Evolutionary conservation across 2,888 invertebrate genomes (phyloP).

Genomic region (Choristoneura rosaceana): DNA sequence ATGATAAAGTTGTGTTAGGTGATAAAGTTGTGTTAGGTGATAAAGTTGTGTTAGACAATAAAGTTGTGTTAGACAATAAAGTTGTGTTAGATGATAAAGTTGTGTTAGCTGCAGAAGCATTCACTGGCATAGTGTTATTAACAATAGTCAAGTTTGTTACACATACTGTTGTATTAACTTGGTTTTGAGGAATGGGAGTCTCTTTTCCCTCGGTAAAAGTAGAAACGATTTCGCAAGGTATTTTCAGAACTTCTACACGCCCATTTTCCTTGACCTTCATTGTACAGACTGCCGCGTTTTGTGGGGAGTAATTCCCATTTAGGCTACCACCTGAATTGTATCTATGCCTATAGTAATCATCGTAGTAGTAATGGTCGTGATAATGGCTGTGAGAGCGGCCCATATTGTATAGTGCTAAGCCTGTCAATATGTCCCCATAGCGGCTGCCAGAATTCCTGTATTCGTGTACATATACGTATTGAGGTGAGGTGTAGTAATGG

Average conservation of each 20-base stretch:
- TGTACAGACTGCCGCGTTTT: slow-evolving; percentile 64
- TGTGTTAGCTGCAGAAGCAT: slow-evolving; percentile 42
- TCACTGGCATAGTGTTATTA: slow-evolving; percentile 48
- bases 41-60: slow-evolving; percentile 48
- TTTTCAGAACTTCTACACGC: slow-evolving; percentile 61
- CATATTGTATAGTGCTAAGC: slow-evolving; percentile 74
- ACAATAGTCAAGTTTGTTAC: slow-evolving; percentile 59
- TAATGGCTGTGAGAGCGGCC: slow-evolving; percentile 71
- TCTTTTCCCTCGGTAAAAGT: slow-evolving; percentile 68
- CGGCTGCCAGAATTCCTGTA: slow-evolving; percentile 74
- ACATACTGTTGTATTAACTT: slow-evolving; percentile 62
- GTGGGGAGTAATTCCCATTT: slow-evolving; percentile 49
- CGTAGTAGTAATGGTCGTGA: slow-evolving; percentile 71
- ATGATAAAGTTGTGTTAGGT: slow-evolving; percentile 46
- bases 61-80: slow-evolving; percentile 46
- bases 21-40: slow-evolving; percentile 45
- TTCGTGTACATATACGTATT: slow-evolving; percentile 70
- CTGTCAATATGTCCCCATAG: slow-evolving; percentile 72
- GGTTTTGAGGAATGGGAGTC: slow-evolving; percentile 47
- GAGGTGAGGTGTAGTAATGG: slow-evolving; percentile 66
- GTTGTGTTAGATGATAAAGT: slow-evolving; percentile 46
- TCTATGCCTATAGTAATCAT: slow-evolving; percentile 71
- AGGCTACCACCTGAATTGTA: slow-evolving; percentile 52
- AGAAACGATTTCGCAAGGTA: slow-evolving; percentile 80
- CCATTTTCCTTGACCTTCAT: slow-evolving; percentile 69